A percentile compares a stretch with the other conserved stretches of the same genome.
Evolutionary conservation across 2,113 vertebrate genomes (phyloP).

Genomic region (Eira barbara): DNA sequence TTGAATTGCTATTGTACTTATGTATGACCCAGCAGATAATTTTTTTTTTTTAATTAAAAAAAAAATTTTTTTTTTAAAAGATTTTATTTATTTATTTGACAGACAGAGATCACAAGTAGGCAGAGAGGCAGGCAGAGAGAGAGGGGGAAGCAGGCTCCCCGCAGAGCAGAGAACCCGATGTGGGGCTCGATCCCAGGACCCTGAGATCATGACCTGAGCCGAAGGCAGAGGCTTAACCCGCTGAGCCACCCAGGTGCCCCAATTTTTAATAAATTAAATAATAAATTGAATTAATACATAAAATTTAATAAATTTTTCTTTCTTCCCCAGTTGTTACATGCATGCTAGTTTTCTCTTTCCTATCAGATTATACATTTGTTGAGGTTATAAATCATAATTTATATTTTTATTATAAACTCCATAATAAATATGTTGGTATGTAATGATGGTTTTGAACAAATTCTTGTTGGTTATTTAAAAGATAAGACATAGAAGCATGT

Average conservation of each 20-base stretch:
- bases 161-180: no score
- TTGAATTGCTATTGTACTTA: not conserved
- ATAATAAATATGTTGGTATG: slow-evolving; percentile 1
- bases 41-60: not conserved
- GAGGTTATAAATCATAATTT: slow-evolving; percentile 10
- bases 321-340: not conserved
- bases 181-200: no score
- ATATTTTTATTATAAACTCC: not conserved
- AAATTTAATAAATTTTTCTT: not conserved
- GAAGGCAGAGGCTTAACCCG: no score
- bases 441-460: slow-evolving; percentile 14
- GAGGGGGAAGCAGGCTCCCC: no score
- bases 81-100: no score
- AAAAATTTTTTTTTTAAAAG: not conserved
- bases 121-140: no score
- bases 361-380: not conserved
- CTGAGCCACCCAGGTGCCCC: no score
- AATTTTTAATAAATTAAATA: not conserved
- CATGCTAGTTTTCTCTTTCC: not conserved
- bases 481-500: not conserved
- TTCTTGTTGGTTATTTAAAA: slow-evolving; percentile 30
- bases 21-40: not conserved
- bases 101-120: no score
- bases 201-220: no score
- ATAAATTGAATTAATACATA: not conserved